Conservation (phyloP, 2,113 vertebrate genomes). For the Ophiodon elongatus region DNA sequence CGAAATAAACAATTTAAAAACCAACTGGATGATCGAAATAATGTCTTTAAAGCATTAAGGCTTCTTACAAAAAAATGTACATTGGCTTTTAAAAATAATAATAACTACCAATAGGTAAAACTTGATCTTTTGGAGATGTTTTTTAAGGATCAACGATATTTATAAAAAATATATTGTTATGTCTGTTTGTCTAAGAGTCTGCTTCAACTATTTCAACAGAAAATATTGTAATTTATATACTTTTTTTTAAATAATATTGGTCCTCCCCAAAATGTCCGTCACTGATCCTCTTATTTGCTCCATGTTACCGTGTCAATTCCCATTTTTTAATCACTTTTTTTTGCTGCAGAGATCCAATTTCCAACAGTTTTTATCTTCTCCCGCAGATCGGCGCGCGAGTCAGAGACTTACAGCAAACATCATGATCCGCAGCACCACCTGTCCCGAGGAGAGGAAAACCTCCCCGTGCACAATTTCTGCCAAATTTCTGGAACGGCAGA, state of each 20-base stretch:
- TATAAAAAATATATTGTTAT: no score
- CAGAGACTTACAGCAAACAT: constrained; percentile 34
- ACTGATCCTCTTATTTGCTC: not conserved
- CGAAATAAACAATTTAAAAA: not conserved
- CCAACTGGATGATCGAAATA: not conserved
- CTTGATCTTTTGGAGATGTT: no score
- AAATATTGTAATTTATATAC: not conserved
- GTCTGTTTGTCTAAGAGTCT: not conserved
- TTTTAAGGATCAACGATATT: no score
- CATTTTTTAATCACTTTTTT: not conserved
- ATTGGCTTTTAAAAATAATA: no score
- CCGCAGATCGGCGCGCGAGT: not conserved
- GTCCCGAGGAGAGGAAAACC: not conserved
- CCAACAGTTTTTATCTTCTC: constrained; percentile 10
- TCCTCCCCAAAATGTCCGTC: not conserved
- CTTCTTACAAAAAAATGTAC: no score
- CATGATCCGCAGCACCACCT: constrained; percentile 13
- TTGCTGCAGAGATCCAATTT: not conserved
- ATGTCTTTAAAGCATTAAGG: not conserved
- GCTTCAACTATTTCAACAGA: not conserved
- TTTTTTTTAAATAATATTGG: not conserved
- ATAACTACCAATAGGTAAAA: no score
- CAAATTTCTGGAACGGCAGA: constrained; percentile 27
- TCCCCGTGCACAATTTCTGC: constrained; percentile 5
- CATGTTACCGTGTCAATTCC: not conserved